phyloP scores from a whole-genome alignment of 2,888 invertebrate species.

The Cylloceria caligata region DNA sequence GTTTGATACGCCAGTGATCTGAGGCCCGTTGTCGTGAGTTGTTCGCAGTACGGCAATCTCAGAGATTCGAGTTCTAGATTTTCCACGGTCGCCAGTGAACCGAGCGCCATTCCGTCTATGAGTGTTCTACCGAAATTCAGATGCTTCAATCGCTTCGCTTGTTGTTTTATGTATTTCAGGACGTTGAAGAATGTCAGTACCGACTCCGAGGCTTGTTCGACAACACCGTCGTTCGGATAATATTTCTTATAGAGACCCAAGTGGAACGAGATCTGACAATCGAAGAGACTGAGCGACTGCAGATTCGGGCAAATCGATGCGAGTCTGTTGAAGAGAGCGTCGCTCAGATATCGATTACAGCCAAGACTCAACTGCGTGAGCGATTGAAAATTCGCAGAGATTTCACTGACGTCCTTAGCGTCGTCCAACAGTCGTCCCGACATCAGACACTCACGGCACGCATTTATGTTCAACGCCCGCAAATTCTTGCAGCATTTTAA shows the following conservation, averaged over 20 bases:
- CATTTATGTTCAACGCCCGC: constrained; percentile 87
- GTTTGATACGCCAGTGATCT: constrained; percentile 87
- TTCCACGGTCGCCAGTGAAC: constrained; percentile 86
- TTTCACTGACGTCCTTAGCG: constrained; percentile 86
- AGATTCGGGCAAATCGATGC: constrained; percentile 87
- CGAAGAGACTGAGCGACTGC: constrained; percentile 88
- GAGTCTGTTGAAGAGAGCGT: constrained; percentile 90
- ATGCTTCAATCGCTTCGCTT: constrained; percentile 86
- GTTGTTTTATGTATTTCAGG: constrained; percentile 86
- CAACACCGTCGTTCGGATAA: constrained; percentile 85
- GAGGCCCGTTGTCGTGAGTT: constrained; percentile 87
- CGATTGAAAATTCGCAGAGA: constrained; percentile 84
- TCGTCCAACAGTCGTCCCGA: constrained; percentile 89
- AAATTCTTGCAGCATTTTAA: constrained; percentile 87
- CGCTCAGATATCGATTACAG: constrained; percentile 90
- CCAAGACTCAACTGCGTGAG: constrained; percentile 88
- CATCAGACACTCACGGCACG: constrained; percentile 91
- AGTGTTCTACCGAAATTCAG: constrained; percentile 89
- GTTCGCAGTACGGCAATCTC: constrained; percentile 87
- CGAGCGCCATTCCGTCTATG: constrained; percentile 88
- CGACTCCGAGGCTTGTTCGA: constrained; percentile 86
- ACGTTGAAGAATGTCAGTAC: constrained; percentile 90
- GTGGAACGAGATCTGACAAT: constrained; percentile 90
- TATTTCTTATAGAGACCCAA: constrained; percentile 89
- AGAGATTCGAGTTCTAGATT: constrained; percentile 86